Base-by-base conservation (phyloP, 2,888 invertebrate species). In the Margaritifera margaritifera region DNA sequence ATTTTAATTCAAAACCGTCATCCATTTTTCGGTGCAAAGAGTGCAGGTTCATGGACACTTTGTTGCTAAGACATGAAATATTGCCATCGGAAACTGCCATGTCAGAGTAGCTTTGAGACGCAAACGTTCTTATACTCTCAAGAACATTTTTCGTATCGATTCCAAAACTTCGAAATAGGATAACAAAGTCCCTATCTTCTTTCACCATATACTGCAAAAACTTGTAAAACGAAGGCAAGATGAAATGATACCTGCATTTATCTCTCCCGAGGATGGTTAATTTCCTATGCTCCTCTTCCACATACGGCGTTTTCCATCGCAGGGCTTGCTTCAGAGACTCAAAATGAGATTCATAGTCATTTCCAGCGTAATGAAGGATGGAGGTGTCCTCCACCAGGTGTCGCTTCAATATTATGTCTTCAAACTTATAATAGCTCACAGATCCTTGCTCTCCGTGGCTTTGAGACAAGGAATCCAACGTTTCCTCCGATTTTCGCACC, bases 351-450 rank as follows among this genome's bases (percentile, higher is more conserved):
- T 77, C 72, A 63, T 68, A 77, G 31, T 70, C 67, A 24, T 68
- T 69, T 1, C 74, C 72, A 42, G 72, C 70, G 25, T 65, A 72
- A 22, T 71, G 42, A n/a, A 77, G 65, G 0, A 67, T 61, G 5
- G 68, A 53, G 2, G 74, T 60, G 55, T 77, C 74, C 51, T 62
- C 57, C 5, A 67, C 61, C 20, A 68, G 42, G 3, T 72, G 65
- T 6, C 54, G 64, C 11, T 66, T 50, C 18, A 77, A 55, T 22
- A 70, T 57, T 56, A 62, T 70, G 55, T 77, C 74, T 59, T 77
- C 74, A 55, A 68, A 74, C 59, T 74, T 77, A 58, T 77, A 77
- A 52, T 71, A 77, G 63, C 72, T 77, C 6, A 77, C 77, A 24
- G 69, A 54, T 55, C 55, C 68, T 5, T 52, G 31, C 1, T 72